Evolutionary conservation across 2,888 invertebrate genomes (phyloP).

Genomic region (Eurois occulta): DNA sequence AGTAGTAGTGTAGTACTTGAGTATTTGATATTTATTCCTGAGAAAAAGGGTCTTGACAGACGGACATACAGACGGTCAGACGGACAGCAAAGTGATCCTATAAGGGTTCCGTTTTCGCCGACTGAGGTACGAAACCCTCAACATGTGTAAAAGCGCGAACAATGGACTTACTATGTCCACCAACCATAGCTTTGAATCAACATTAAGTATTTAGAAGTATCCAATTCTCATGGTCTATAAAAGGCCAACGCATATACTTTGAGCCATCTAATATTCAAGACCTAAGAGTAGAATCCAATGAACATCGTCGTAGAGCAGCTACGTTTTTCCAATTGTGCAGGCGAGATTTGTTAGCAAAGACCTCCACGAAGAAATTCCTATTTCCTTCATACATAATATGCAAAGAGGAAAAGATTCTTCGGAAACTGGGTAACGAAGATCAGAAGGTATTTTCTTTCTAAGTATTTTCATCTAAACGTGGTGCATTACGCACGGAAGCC

Average conservation of each 20-base stretch:
- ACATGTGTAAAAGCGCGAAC: constrained; percentile 1
- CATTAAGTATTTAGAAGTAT: constrained; percentile 30
- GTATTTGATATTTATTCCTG: too few species aligned
- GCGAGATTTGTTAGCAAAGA: constrained; percentile 49
- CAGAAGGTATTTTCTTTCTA: constrained; percentile 47
- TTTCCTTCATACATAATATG: constrained; percentile 43
- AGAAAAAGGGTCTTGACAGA: too few species aligned
- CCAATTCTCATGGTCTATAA: constrained; percentile 14
- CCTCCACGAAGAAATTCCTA: constrained; percentile 42
- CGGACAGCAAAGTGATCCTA: too few species aligned
- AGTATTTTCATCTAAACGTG: constrained; percentile 47
- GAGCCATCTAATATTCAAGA: constrained; percentile 43
- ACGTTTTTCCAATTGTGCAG: constrained; percentile 45
- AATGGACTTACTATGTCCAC: constrained; percentile 17
- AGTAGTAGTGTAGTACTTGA: too few species aligned
- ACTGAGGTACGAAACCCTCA: too few species aligned
- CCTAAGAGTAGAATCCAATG: constrained; percentile 31
- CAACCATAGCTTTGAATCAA: neutral
- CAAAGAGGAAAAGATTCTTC: constrained; percentile 46
- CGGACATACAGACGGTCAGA: too few species aligned
- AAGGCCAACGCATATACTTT: constrained; percentile 20
- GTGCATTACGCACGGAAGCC: constrained; percentile 13
- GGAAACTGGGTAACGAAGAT: constrained; percentile 37
- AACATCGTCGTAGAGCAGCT: constrained; percentile 25
- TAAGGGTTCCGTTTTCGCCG: too few species aligned